Evolutionary conservation across 2,888 invertebrate species (phyloP), one percentile per base, ranked within the genome.

Genomic region (Adelognathus sp.): DNA sequence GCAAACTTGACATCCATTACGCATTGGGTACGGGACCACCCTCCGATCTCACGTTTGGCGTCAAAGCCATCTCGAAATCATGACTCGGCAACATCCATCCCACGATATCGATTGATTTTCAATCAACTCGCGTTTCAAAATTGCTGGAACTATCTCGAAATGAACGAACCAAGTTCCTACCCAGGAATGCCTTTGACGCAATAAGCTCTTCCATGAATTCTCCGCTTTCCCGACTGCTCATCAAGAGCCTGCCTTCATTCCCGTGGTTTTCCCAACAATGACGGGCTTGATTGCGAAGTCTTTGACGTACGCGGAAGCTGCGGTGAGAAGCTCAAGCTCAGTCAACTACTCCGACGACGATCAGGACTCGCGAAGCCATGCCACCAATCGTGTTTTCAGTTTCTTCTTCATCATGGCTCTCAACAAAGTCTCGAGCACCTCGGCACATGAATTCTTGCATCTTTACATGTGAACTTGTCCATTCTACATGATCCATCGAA

Each of bases 401-500:
- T 39, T 52, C 50, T n/a, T 54, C 67, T 31, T 61, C 14, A 21
- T 67, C 29, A 56, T 24, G 33, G 16, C 50, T 41, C 27, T 31
- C 16, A 11, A 54, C 27, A 16, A 31, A 27, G 29, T 74, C 54
- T 16, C 14, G 44, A 63, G 67, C 44, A 14, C 54, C 7, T n/a
- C 3, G 16, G 18, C 5, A 29, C n/a, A 29, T 24, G 29, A 14
- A 27, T 3, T 6, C 1, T 16, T 29, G 44, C 18, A 52, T 39
- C 16, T 14, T 33, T 33, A n/a, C 7, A 61, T 11, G 14, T 39
- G 36, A 3, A 2, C 2, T 6, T 24, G 41, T 46, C 18, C 31
- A 73, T 58, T 50, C 46, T 24, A 27, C 44, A 21, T 54, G 50
- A 2, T 41, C 50, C 46, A 50, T 41, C 54, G 44, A 21, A 61